Evolutionary conservation across 2,113 vertebrate genomes (phyloP).

Genomic region (Zosterops borbonicus): DNA sequence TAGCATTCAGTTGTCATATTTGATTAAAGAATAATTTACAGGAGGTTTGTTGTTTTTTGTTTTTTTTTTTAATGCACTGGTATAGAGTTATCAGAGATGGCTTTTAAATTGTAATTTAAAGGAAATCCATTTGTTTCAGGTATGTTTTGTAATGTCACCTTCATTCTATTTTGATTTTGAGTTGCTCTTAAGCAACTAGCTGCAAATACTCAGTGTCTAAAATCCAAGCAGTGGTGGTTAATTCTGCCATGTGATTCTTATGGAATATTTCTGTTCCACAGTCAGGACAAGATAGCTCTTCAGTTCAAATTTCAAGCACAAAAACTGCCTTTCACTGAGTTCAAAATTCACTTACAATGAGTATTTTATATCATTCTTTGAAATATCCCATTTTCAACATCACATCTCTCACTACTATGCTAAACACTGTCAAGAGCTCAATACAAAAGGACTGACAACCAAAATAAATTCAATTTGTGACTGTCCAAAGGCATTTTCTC

Average conservation of each 20-base stretch:
- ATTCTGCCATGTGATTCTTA: not conserved
- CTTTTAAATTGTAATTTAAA: not conserved
- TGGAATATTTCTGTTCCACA: not conserved
- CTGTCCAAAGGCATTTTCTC: not conserved
- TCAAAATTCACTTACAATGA: not conserved
- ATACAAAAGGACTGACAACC: not conserved
- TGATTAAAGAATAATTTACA: not conserved
- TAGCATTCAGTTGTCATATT: not conserved
- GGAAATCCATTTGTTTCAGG: not conserved
- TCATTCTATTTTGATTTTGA: not conserved
- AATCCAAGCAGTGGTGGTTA: not conserved
- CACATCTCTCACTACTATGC: not conserved
- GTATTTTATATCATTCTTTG: not conserved
- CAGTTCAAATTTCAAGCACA: not conserved
- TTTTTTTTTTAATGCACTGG: not conserved
- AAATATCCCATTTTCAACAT: slow-evolving; percentile 1
- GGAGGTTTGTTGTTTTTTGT: not conserved
- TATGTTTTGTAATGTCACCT: not conserved
- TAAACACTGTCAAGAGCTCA: not conserved
- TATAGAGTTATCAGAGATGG: not conserved
- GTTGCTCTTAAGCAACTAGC: not conserved
- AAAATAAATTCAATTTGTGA: not conserved
- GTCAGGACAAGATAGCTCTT: not conserved
- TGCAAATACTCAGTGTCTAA: not conserved
- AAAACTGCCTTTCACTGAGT: not conserved